These are phyloP conservation scores for Oreochromis tanganicae DNA, from an alignment of 2,113 vertebrate species.

Conservation along the genomic window DNA sequence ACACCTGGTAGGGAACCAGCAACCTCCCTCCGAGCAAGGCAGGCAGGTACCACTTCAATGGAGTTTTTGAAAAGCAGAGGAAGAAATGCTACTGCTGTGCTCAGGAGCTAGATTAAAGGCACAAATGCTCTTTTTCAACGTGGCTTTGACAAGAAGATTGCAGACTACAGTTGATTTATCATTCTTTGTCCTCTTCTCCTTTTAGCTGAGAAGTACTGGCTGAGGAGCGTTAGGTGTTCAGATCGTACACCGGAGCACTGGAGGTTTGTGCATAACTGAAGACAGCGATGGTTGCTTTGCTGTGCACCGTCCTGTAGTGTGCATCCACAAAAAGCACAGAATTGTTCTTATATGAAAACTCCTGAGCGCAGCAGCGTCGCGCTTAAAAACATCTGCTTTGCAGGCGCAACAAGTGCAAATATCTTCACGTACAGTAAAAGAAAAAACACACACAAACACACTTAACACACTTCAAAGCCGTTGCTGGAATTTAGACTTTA, in stretches of 20 bases:
- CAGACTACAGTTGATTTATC: slow-evolving; percentile 49
- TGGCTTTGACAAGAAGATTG: slow-evolving; percentile 65
- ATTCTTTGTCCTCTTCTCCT: slow-evolving; percentile 45
- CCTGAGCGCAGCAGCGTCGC: not conserved
- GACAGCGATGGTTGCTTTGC: not conserved
- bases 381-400: slow-evolving; percentile 54
- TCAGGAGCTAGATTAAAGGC: slow-evolving; percentile 62
- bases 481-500: slow-evolving; percentile 59
- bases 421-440: slow-evolving; percentile 35
- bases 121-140: slow-evolving; percentile 32
- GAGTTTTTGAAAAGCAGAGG: slow-evolving; percentile 28
- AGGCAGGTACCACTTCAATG: slow-evolving; percentile 48
- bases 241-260: not conserved
- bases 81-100: slow-evolving; percentile 29
- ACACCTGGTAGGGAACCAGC: slow-evolving; percentile 52
- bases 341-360: not conserved
- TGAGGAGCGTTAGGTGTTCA: slow-evolving; percentile 12
- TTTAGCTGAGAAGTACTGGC: not conserved
- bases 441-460: slow-evolving; percentile 27
- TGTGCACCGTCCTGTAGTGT: not conserved
- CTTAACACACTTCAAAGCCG: slow-evolving; percentile 58
- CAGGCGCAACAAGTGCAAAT: slow-evolving; percentile 62
- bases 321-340: not conserved
- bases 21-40: slow-evolving; percentile 53
- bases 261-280: not conserved